Percentiles rank a stretch among this genome's conserved stretches.
Conservation (phyloP, 1,140 invertebrate species). For the Formica selysi region DNA sequence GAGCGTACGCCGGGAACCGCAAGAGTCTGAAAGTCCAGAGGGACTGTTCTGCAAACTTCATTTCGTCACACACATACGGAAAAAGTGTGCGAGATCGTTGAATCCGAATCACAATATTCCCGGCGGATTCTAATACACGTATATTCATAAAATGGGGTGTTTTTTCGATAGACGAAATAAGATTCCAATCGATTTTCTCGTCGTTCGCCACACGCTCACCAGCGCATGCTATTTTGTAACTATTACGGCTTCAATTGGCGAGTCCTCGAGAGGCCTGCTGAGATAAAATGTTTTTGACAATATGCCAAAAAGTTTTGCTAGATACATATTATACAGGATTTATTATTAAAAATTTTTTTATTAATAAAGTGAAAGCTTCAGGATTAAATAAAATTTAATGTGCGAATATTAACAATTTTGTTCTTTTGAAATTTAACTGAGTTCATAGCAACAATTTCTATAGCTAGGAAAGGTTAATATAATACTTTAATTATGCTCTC, state of each 20-base stretch:
- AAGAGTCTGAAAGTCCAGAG: conserved; percentile 48
- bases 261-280: neutral
- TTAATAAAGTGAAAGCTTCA: neutral
- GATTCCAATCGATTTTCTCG: conserved; percentile 55
- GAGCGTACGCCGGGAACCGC: conserved; percentile 42
- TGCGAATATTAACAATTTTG: neutral
- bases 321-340: neutral
- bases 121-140: conserved; percentile 47
- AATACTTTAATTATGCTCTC: conserved; percentile 35
- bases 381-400: too few species aligned
- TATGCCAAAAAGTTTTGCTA: conserved; percentile 9
- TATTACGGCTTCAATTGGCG: conserved; percentile 20
- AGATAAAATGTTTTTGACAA: conserved; percentile 21
- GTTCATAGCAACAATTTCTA: neutral
- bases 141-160: conserved; percentile 48
- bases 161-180: conserved; percentile 48
- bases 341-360: neutral
- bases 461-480: neutral
- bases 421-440: neutral
- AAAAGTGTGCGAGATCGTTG: conserved; percentile 53
- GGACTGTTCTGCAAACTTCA: conserved; percentile 58
- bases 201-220: conserved; percentile 6
- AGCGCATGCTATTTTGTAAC: conserved; percentile 31
- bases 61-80: conserved; percentile 52
- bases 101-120: conserved; percentile 62